Evolutionary conservation across 2,797 vertebrate species (phyloP), one percentile per base, ranked within the genome.

Genomic region (Malurus splendens): DNA sequence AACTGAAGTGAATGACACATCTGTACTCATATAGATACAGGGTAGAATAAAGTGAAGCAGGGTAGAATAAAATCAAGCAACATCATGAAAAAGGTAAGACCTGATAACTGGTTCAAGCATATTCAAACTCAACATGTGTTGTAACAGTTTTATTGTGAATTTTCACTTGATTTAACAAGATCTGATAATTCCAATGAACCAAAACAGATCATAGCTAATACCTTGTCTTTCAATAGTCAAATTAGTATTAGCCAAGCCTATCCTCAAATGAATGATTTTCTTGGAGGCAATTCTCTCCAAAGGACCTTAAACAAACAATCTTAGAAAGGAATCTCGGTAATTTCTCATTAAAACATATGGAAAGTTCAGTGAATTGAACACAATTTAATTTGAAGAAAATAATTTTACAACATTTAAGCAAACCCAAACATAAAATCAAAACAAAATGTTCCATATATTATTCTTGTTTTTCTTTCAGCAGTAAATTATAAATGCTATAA

Each of bases 101-200:
- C 15, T 30, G 27, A 28, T 48, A 54, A 42, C 30, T 60, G n/a
- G 22, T 50, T 67, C 7, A 18, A 50, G 18, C 0, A 0, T 19
- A 38, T 16, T 65, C 39, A 24, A 78, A 83, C 17, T 38, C 50
- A 71, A 33, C 39, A 82, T 38, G 42, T 33, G 54, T 11, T 3
- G 0, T 5, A 54, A 78, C 18, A 57, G 55, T 16, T 68, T 75
- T 7, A 1, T 38, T 56, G 51, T 39, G 47, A 66, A 15, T 80
- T 84, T 30, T 57, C 32, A 67, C 51, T 45, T 64, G 9, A 54
- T 72, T 77, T 64, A 47, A 27, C 38, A 73, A 67, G 7, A 80
- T n/a, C 54, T 74, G 61, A 18, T 67, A 59, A 87, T 62, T 48
- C 39, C 59, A 80, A 18, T 2, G 3, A 72, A 54, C 18, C 32